Base-by-base conservation (phyloP, 2,113 vertebrate genomes). In the Notechis scutatus region DNA sequence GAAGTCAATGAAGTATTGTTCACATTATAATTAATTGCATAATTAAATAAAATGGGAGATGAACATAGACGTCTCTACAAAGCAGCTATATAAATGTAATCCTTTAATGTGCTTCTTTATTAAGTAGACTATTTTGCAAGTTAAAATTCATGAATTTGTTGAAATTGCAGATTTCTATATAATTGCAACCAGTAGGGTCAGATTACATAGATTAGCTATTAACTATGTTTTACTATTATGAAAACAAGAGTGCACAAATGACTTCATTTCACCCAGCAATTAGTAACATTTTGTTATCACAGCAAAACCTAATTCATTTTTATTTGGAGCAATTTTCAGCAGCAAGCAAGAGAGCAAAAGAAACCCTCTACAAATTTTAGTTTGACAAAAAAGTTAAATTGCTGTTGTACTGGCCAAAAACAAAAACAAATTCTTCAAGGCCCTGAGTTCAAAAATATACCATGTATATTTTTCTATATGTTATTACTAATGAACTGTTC, bases 31-130 rank as follows among this genome's bases (percentile, higher is more conserved):
- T 86, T 90, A 85, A 93, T 93, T 86, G 39, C 26, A 86, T 59
- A 57, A 93, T 90, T 93, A 86, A 86, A 52, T 86, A 90, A 85
- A 90, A 90, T 86, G 21, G 39, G n/a, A 90, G 42, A 18, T 61
- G 55, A 50, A 86, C 21, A 85, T 85, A 69, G 55, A 90, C 88
- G 4, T 69, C n/a, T 61, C 57, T 59, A 15, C 26, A 54, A 52
- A 85, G n/a, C n/a, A 24, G 59, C 29, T 90, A 85, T 42, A 47
- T 86, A 39, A 90, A 24, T 14, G 21, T 61, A 86, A 61, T 52
- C 42, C 69, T 85, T 92, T 86, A 85, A 90, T 86, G 45, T 86
- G 50, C 47, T 93, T 89, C 88, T 92, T 92, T 85, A 57, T 85
- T 90, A 61, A 90, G 59, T 86, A 21, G 45, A 85, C 55, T 56